phyloP scores from a whole-genome alignment of 2,888 invertebrate species.

The Nineta flava region DNA sequence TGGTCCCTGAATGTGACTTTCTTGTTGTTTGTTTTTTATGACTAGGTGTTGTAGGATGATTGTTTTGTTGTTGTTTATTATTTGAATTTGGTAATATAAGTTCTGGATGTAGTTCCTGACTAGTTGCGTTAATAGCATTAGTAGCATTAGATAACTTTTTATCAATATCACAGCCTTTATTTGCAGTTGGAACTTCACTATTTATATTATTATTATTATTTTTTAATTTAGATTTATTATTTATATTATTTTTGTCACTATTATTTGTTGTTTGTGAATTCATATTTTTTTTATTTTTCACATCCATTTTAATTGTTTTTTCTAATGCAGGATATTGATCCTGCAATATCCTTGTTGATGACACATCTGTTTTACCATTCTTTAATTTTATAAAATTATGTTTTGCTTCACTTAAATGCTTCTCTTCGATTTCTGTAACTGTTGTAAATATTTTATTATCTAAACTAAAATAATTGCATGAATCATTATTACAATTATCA shows the following conservation, averaged over 20 bases:
- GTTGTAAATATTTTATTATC: slow-evolving; percentile 6
- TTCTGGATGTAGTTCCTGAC: slow-evolving; percentile 5
- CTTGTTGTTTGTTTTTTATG: not conserved
- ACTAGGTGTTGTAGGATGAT: slow-evolving; percentile 1
- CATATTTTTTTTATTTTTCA: slow-evolving; percentile 19
- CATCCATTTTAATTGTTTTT: slow-evolving; percentile 19
- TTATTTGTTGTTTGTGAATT: slow-evolving; percentile 16
- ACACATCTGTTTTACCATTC: slow-evolving; percentile 12
- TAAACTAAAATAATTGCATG: not conserved
- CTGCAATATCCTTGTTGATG: slow-evolving; percentile 19
- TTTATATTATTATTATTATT: slow-evolving; percentile 2
- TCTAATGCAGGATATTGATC: slow-evolving; percentile 30
- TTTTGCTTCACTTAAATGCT: slow-evolving; percentile 9
- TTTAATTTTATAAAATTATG: slow-evolving; percentile 6
- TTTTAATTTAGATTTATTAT: slow-evolving; percentile 3
- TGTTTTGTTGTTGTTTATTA: not conserved
- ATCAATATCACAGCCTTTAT: slow-evolving; percentile 8
- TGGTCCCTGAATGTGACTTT: not conserved
- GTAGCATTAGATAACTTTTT: slow-evolving; percentile 6
- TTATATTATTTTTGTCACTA: slow-evolving; percentile 11
- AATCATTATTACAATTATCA: slow-evolving; percentile 5
- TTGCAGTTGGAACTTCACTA: not conserved
- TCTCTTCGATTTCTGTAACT: slow-evolving; percentile 6
- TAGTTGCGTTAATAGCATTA: slow-evolving; percentile 3
- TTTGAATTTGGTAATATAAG: slow-evolving; percentile 2